Conservation (phyloP, 1,140 invertebrate species). For the Ceratina calcarata region DNA sequence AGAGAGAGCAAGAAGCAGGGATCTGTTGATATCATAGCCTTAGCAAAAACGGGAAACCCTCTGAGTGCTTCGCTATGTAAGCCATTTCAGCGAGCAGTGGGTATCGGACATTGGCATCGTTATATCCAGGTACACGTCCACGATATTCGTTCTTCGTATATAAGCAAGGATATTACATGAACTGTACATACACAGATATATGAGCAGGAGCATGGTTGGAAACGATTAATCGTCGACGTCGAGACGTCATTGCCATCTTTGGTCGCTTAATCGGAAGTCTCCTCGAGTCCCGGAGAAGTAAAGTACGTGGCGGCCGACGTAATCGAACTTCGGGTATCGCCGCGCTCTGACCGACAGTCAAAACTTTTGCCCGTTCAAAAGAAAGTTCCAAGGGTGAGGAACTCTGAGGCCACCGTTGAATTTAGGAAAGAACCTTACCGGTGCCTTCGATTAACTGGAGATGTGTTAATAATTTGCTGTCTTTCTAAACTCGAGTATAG, state of each 20-base stretch:
- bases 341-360: slow-evolving; percentile 44
- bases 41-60: slow-evolving; percentile 64
- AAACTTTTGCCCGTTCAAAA: slow-evolving; percentile 42
- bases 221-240: slow-evolving; percentile 73
- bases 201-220: slow-evolving; percentile 35
- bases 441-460: background rate
- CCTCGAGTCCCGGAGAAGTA: slow-evolving; percentile 34
- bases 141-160: slow-evolving; percentile 36
- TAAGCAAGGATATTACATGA: background rate
- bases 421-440: background rate
- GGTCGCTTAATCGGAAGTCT: slow-evolving; percentile 67
- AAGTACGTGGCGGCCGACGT: slow-evolving; percentile 58
- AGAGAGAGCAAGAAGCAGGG: slow-evolving; percentile 21
- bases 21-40: slow-evolving; percentile 51
- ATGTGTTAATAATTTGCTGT: slow-evolving; percentile 21
- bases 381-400: slow-evolving; percentile 31
- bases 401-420: slow-evolving; percentile 13
- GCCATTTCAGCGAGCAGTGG: slow-evolving; percentile 65
- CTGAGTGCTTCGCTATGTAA: slow-evolving; percentile 72
- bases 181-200: slow-evolving; percentile 33
- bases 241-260: slow-evolving; percentile 71
- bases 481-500: too few species aligned
- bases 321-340: slow-evolving; percentile 48
- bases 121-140: slow-evolving; percentile 57
- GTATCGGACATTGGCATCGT: slow-evolving; percentile 62